phyloP scores from a whole-genome alignment of 2,797 vertebrate species.

The Naso thynnoides region DNA sequence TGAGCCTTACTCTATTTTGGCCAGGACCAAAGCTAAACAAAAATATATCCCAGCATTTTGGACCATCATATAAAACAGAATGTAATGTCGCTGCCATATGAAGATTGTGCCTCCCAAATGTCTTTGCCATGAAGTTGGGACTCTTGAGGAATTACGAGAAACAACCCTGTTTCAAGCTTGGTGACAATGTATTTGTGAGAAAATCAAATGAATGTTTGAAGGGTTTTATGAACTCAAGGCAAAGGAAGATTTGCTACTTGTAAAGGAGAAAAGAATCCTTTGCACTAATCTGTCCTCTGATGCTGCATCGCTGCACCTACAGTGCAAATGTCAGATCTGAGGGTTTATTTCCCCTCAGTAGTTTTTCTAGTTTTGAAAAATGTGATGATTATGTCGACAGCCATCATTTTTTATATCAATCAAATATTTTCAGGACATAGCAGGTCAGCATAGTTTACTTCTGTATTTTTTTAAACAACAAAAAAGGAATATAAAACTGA shows the following conservation, averaged over 20 bases:
- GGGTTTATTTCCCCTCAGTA: constrained; percentile 1
- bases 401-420: neutral
- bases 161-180: neutral
- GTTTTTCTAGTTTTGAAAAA: neutral
- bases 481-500: no score
- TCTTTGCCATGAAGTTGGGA: neutral
- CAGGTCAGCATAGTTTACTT: no score
- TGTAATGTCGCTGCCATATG: neutral
- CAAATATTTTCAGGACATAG: no score
- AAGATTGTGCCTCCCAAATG: neutral
- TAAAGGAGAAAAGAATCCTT: constrained; percentile 15
- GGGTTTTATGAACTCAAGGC: constrained; percentile 21
- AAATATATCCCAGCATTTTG: neutral
- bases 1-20: constrained; percentile 1
- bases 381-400: neutral
- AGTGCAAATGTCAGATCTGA: constrained; percentile 2
- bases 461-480: no score
- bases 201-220: constrained; percentile 23
- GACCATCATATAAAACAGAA: neutral
- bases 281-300: neutral
- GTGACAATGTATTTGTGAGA: neutral
- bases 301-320: neutral
- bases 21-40: neutral
- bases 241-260: constrained; percentile 4
- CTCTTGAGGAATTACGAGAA: neutral